Conservation (phyloP, 2,888 invertebrate genomes). For the Heliconius charithonia region DNA sequence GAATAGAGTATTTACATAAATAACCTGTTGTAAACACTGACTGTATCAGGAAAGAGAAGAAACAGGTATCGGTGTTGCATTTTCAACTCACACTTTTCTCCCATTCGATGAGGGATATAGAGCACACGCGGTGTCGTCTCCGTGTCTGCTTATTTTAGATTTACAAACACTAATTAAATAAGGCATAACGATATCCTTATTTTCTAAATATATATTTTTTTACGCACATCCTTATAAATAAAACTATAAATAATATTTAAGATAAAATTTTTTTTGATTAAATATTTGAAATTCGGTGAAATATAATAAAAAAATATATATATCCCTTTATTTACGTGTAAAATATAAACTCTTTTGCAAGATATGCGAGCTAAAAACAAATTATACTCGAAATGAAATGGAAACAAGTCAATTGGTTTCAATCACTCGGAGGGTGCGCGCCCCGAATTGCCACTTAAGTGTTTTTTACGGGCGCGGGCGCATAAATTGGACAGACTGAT, state of each 20-base stretch:
- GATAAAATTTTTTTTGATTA: too few relatives aligned
- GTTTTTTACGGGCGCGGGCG: slow-evolving; percentile 71
- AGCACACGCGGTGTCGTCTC: slow-evolving; percentile 37
- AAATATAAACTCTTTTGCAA: slow-evolving; percentile 30
- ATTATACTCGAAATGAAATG: slow-evolving; percentile 59
- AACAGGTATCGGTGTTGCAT: slow-evolving; percentile 50
- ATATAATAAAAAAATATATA: not conserved
- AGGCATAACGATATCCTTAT: too few relatives aligned
- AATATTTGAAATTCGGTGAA: too few relatives aligned
- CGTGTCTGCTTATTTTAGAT: not conserved
- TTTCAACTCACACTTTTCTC: slow-evolving; percentile 51
- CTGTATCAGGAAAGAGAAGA: slow-evolving; percentile 52
- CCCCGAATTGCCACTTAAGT: slow-evolving; percentile 68
- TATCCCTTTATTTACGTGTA: not conserved
- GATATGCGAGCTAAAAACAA: slow-evolving; percentile 39
- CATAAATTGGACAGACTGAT: slow-evolving; percentile 78
- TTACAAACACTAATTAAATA: not conserved
- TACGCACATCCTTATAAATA: not conserved
- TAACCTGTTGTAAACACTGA: slow-evolving; percentile 34
- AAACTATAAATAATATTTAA: too few relatives aligned
- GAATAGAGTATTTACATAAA: slow-evolving; percentile 38
- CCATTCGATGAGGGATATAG: slow-evolving; percentile 45
- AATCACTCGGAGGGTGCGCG: slow-evolving; percentile 54
- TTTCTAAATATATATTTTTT: too few relatives aligned
- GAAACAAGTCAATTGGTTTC: slow-evolving; percentile 77